Evolutionary conservation across 2,797 vertebrate genomes (phyloP).

Genomic region (Eidolon dupreanum): DNA sequence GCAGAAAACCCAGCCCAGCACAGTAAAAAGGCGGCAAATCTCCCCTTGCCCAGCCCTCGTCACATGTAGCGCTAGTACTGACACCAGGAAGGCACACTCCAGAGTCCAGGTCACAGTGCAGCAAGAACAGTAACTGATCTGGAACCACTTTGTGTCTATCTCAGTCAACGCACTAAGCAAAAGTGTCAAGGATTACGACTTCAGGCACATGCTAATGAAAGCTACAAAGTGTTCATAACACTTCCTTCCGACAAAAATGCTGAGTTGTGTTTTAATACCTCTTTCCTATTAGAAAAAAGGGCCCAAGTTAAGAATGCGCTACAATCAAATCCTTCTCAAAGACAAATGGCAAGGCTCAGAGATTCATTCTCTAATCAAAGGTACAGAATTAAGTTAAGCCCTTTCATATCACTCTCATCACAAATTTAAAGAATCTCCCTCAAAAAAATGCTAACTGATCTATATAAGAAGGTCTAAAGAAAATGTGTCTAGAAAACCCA

Average conservation of each 20-base stretch:
- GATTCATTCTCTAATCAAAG: constrained; percentile 11
- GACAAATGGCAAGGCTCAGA: not conserved
- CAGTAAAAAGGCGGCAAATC: not conserved
- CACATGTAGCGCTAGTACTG: not conserved
- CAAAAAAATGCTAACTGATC: not conserved
- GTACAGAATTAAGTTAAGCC: not conserved
- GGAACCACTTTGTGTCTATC: not conserved
- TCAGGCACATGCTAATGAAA: not conserved
- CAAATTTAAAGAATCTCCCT: not conserved
- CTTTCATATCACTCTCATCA: not conserved
- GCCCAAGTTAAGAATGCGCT: not conserved
- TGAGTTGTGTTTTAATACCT: constrained; percentile 13
- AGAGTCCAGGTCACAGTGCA: not conserved
- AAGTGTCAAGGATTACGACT: not conserved
- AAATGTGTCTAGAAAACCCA: not conserved
- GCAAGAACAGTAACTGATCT: not conserved
- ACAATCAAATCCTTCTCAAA: constrained; percentile 26
- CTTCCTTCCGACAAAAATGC: constrained; percentile 7
- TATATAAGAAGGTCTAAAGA: not conserved
- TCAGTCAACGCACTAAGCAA: not conserved
- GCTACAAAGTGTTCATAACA: not conserved
- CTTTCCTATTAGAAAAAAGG: not conserved
- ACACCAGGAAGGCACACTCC: not conserved
- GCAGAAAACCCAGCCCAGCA: not conserved
- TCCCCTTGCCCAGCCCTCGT: not conserved